Evolutionary conservation across 2,113 vertebrate species (phyloP), one percentile per base, ranked within the genome.

Genomic region (Atractosteus spatula): DNA sequence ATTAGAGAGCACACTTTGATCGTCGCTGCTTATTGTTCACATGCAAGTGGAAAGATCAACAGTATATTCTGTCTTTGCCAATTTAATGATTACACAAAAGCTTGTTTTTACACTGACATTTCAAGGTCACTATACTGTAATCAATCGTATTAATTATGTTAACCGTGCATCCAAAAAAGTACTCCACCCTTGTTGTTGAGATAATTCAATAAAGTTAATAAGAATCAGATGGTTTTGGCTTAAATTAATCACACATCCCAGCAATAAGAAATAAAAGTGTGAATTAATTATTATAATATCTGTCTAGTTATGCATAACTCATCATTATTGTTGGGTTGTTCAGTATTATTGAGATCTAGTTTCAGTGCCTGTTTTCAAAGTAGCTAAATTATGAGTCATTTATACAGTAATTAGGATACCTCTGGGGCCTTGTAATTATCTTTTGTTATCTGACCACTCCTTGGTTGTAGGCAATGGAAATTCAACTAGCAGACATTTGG

Each of bases 231-330:
- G 67, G 41, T 55, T 29, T 71, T n/a, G 8, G 13, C 70, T 44
- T 45, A 56, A 73, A 77, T 68, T 74, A 43, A 63, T 68, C 56
- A n/a, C 71, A 63, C 59, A 73, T 73, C 65, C 62, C 55, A 41
- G 12, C 69, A 71, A 56, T 47, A 62, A 17, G 47, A 61, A 62
- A 66, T 51, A 57, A 73, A 51, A 68, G 10, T 13, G 44, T 68
- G 41, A 12, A 41, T 44, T 56, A 54, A 54, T 65, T 73, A 68
- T 73, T 59, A 73, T 69, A 45, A 17, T n/a, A 57, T 55, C 62
- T 77, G 41, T 77, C 67, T 10, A 51, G 70, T 77, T 71, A 66
- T 4, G 29, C 45, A 47, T 73, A 64, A 45, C 61, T 61, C 29
- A 66, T 77, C 45, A 55, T 73, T 55, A 62, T n/a, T n/a, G 4